Evolutionary conservation across 2,888 invertebrate species (phyloP).

Genomic region (Eristalis pertinax): DNA sequence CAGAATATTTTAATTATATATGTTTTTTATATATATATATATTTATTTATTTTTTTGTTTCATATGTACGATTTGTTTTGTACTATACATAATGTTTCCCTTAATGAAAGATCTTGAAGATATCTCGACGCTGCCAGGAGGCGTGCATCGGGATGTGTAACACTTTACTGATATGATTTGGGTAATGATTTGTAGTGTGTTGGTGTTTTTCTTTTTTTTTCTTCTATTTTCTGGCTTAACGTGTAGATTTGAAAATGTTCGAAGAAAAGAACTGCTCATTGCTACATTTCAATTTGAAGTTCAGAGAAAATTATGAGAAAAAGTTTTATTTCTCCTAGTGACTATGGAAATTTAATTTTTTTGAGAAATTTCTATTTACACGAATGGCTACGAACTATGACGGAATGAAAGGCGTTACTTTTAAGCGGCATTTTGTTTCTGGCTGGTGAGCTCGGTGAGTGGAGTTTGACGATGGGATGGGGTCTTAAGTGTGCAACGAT

Average conservation of each 20-base stretch:
- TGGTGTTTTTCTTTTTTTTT: neutral
- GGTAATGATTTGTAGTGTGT: conserved; percentile 45
- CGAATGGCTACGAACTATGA: neutral
- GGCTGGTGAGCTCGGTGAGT: neutral
- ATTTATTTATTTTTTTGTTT: conserved; percentile 24
- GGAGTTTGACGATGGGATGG: too few relatives aligned
- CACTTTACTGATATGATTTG: conserved; percentile 70
- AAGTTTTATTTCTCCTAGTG: neutral
- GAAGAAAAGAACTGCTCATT: conserved; percentile 5
- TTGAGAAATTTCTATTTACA: neutral
- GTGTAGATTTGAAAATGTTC: conserved; percentile 4
- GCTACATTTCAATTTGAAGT: neutral
- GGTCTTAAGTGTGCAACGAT: too few relatives aligned
- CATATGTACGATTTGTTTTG: conserved; percentile 72
- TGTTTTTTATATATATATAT: conserved; percentile 16
- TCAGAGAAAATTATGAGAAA: neutral
- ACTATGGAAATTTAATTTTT: neutral
- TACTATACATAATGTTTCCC: conserved; percentile 68
- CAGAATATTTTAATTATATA: conserved; percentile 44
- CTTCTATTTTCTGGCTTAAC: conserved; percentile 14
- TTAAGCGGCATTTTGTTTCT: neutral
- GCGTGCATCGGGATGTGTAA: conserved; percentile 45
- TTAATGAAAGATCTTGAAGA: conserved; percentile 53
- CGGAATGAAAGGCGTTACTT: neutral
- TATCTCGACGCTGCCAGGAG: conserved; percentile 29